Evolutionary conservation across 2,888 invertebrate genomes (phyloP), one percentile per base, ranked within the genome.

Genomic region (Oligia fasciuncula): DNA sequence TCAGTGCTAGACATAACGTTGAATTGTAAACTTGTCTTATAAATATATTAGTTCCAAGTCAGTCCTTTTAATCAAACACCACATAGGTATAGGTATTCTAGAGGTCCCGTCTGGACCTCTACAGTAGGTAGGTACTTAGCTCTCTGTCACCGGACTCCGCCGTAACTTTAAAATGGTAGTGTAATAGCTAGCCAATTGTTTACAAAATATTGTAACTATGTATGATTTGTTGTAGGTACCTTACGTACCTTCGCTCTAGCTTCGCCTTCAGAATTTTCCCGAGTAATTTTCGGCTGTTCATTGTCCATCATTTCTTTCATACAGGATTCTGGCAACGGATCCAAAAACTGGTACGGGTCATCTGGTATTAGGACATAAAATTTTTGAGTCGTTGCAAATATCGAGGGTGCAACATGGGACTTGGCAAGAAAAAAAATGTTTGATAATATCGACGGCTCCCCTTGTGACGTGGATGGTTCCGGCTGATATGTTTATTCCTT

Each of bases 301-400:
- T 83, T 62, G 4, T 95, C 93, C 90, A 96, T 91, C 19, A 96
- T 88, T 79, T 96, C 95, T 72, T 94, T 91, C 4, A 96, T 84
- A 80, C 91, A 93, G 6, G 89, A 82, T 60, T 95, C 94, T 0
- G 96, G 95, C 5, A 96, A 81, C n/a, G 95, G 87, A 4, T 95
- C 93, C 86, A 96, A 79, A 79, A 96, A 97, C 83, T 96, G 96
- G 85, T 97, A 97, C 0, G 96, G 96, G 75, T 96, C 95, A 88
- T 95, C 84, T 85, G 70, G 35, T 43, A n/a, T 13, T 14, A 54
- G 43, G 43, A 51, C 5, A 75, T 67, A 35, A 11, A 43, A 77
- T 17, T 2, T 51, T 62, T n/a, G 40, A n/a, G 43, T 13, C 6
- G 5, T 13, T 65, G 11, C 40, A 40, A 43, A 17, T 62, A 1